Base-by-base conservation (phyloP, 2,888 invertebrate genomes). In the Merodon equestris region DNA sequence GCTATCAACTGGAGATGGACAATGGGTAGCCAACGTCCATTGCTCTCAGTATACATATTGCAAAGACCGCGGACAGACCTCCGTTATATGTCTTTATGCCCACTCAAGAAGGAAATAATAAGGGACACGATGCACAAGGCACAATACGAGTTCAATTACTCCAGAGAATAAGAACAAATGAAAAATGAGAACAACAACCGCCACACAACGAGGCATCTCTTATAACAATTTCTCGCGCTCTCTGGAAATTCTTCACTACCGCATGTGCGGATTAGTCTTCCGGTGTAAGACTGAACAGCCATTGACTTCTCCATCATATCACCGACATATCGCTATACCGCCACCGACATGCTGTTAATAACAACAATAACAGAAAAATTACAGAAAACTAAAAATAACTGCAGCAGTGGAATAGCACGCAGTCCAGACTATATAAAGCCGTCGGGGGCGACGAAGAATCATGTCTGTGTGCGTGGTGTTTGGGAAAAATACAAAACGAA, bases 341-440 rank as follows among this genome's bases (percentile, higher is more conserved):
- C 27, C 27, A 27, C 27, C 27, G 27, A 27, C n/a, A n/a, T n/a
- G n/a, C n/a, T n/a, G n/a, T n/a, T n/a, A n/a, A n/a, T 50, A 44
- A 63, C 51, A 56, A 75, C 57, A 68, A 74, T 53, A 70, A 70
- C 74, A 61, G 36, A 63, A 34, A 53, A 70, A 60, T 68, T 58
- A 68, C 58, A 58, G 18, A 44, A 64, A 3, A 36, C 57, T 64
- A 58, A 51, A 70, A 75, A 58, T 75, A 64, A 50, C 63, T 70
- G 5, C 18, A 47, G 9, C 7, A 14, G 19, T n/a, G 9, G 17
- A 48, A 1, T 19, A 10, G 40, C 19, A 53, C n/a, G n/a, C n/a
- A n/a, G n/a, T n/a, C n/a, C n/a, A 27, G 27, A 27, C 27, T 27
- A 27, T 7, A 27, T 4, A 2, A 27, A 27, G 2, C 27, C 27